These are phyloP conservation scores for Yponomeuta evonymella DNA, from an alignment of 2,888 invertebrate genomes.

Conservation along the genomic window DNA sequence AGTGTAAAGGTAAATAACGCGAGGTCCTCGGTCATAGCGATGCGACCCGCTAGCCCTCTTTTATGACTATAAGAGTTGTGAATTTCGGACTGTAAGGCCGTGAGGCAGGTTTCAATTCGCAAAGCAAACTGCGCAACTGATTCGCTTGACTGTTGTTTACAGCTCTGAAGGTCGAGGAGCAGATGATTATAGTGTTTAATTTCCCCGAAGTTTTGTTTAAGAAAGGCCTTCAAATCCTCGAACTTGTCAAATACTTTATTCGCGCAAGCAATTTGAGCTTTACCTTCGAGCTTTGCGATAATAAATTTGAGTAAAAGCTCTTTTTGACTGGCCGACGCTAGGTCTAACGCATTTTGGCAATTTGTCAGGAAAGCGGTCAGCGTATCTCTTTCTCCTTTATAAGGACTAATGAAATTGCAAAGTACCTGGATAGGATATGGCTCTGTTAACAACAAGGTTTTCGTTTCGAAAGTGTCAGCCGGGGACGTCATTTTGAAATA, in stretches of 20 bases:
- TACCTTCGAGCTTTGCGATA: conserved; percentile 2
- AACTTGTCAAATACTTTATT: neutral
- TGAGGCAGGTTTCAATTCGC: conserved; percentile 4
- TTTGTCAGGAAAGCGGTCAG: conserved; percentile 3
- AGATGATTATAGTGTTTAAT: conserved; percentile 9
- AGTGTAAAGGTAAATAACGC: neutral
- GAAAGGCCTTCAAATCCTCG: neutral
- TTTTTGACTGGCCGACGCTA: neutral
- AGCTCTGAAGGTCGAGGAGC: conserved; percentile 1
- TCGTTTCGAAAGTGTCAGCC: no score
- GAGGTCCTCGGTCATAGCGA: conserved; percentile 5
- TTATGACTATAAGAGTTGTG: no score
- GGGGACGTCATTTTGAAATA: no score
- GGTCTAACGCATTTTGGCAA: conserved; percentile 3
- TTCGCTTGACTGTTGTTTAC: conserved; percentile 2
- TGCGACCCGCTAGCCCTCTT: conserved; percentile 4
- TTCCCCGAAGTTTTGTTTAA: neutral
- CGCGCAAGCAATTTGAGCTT: neutral
- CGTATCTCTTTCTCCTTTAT: neutral
- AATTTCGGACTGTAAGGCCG: conserved; percentile 1
- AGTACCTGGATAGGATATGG: neutral
- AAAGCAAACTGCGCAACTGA: neutral
- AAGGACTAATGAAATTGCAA: neutral
- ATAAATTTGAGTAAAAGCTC: conserved; percentile 11
- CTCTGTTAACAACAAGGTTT: no score